These are phyloP conservation scores for Intellagama lesueurii DNA, from an alignment of 2,797 vertebrate species.

Conservation along the genomic window DNA sequence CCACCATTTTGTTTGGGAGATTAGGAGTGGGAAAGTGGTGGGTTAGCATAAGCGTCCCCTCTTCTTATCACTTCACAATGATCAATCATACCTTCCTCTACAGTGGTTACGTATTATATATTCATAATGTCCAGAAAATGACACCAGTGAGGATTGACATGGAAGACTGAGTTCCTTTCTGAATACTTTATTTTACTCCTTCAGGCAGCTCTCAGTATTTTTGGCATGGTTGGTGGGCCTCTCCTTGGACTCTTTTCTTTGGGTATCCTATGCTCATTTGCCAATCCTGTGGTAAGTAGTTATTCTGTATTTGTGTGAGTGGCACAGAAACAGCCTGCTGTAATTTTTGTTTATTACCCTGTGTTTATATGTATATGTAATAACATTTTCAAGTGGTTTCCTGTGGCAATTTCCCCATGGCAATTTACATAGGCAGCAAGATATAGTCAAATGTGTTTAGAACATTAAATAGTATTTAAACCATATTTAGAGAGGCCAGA, in stretches of 20 bases:
- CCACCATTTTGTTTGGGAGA: background rate
- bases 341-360: conserved; percentile 1
- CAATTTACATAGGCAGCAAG: background rate
- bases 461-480: background rate
- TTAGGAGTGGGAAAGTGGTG: background rate
- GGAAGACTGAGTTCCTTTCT: conserved; percentile 27
- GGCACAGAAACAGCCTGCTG: background rate
- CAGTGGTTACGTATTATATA: background rate
- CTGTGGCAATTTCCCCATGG: background rate
- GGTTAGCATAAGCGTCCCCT: background rate
- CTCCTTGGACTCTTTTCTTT: conserved; percentile 93
- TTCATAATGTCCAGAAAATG: background rate
- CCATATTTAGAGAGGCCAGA: too few species aligned
- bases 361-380: background rate
- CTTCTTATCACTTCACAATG: background rate
- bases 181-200: conserved; percentile 45
- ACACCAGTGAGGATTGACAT: background rate
- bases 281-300: conserved; percentile 86
- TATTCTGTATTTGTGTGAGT: background rate
- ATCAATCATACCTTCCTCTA: background rate
- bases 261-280: conserved; percentile 94
- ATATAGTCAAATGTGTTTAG: background rate
- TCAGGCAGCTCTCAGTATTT: conserved; percentile 96
- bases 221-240: conserved; percentile 96
- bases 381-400: background rate